Evolutionary conservation across 2,113 vertebrate genomes (phyloP).

Genomic region (Menidia beryllina): DNA sequence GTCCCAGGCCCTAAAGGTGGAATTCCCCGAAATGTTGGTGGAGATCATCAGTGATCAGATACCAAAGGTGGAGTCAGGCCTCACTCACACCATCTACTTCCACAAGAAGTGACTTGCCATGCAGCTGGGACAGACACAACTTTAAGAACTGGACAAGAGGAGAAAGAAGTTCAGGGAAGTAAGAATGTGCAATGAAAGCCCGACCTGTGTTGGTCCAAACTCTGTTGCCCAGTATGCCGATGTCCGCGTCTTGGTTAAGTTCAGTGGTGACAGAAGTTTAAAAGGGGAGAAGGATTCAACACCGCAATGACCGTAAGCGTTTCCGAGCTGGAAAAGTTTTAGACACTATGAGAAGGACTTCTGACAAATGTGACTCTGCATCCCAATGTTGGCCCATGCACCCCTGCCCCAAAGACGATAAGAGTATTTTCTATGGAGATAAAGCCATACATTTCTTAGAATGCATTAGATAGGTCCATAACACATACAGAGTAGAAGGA

Average conservation of each 20-base stretch:
- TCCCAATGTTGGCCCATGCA: constrained; percentile 40
- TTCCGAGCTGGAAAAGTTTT: constrained; percentile 53
- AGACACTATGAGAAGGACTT: constrained; percentile 55
- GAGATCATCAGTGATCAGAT: constrained; percentile 99
- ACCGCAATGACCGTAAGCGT: constrained; percentile 38
- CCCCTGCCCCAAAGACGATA: constrained; percentile 81
- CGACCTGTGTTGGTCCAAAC: constrained; percentile 84
- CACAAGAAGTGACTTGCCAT: constrained; percentile 93
- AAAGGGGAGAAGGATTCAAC: constrained; percentile 28
- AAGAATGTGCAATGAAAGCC: constrained; percentile 79
- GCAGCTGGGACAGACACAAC: constrained; percentile 30
- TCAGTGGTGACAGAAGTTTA: constrained; percentile 23
- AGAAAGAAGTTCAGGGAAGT: constrained; percentile 41
- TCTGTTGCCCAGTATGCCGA: constrained; percentile 51
- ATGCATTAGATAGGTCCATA: constrained; percentile 66
- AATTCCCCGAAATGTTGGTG: constrained; percentile 99
- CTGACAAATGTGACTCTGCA: constrained; percentile 66
- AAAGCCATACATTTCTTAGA: constrained; percentile 98
- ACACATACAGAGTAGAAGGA: constrained; percentile 45
- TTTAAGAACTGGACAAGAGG: constrained; percentile 39
- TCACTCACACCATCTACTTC: constrained; percentile 97
- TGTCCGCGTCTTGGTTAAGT: constrained; percentile 80
- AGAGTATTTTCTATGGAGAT: constrained; percentile 93
- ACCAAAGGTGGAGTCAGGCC: constrained; percentile 98
- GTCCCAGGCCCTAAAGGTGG: constrained; percentile 97